Evolutionary conservation across 2,113 vertebrate genomes (phyloP), one percentile per base, ranked within the genome.

Genomic region (Pontoporia blainvillei): DNA sequence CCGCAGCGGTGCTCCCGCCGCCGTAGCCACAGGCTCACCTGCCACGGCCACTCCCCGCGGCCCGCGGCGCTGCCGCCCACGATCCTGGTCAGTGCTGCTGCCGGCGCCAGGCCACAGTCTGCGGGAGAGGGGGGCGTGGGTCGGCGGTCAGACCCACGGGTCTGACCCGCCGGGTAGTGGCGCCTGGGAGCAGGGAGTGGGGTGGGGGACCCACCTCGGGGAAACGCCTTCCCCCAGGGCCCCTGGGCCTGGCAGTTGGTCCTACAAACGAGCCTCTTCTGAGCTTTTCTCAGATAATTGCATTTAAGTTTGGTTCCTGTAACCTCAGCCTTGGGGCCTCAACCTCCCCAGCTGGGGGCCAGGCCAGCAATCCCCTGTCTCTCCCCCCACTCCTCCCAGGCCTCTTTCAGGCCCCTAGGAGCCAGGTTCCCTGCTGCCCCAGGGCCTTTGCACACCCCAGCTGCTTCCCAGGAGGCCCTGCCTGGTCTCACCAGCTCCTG

Each of bases 21-120:
- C 92, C 98, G 98, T 81, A 99, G 98, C 99, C 99, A 99, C 23
- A 99, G 99, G 72, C 99, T 99, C 84, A 98, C 99, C 52, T 99
- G 99, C 99, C 99, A 99, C 3, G 99, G 46, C 46, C 46, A 49
- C 46, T 49, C 46, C 18, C 99, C 99, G 27, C 97, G 98, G 2
- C 98, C 98, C 0, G 99, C 99, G 0, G 98, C 97, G 17, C 99
- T 98, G 83, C 99, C 99, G 0, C 99, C 99, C 96, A 99, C 99
- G 0, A 99, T 99, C 98, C 98, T 99, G 75, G 99, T 98, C 86
- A 98, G 98, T 21, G 98, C 98, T 86, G 98, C 15, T 0, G 98
- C 98, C 0, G 98, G 98, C 5, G 99, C 98, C 54, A 93, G 64
- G 59, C 99, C 99, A 0, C 99, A 99, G 90, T 99, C 99, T 99